These are phyloP conservation scores for Ancistrus triradiatus DNA, from an alignment of 2,113 vertebrate genomes.

Conservation along the genomic window DNA sequence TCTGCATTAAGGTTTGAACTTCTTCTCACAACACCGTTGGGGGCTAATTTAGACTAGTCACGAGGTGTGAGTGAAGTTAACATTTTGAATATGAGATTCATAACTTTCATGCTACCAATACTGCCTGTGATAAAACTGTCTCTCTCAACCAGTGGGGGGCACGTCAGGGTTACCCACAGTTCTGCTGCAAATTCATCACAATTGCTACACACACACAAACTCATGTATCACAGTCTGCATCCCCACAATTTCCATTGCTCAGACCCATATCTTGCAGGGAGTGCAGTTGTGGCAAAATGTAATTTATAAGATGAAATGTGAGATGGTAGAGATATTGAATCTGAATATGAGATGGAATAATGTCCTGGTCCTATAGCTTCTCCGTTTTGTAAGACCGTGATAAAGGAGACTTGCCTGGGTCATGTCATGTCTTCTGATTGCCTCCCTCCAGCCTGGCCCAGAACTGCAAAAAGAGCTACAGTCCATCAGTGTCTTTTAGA, in stretches of 20 bases:
- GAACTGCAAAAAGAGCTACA: background rate
- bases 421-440: background rate
- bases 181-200: no score
- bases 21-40: no score
- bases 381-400: background rate
- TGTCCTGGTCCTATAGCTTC: constrained; percentile 5
- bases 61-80: background rate
- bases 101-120: background rate
- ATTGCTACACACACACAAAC: background rate
- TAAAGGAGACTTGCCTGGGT: constrained; percentile 4
- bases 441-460: background rate
- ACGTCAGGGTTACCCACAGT: background rate
- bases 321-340: background rate
- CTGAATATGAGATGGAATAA: background rate
- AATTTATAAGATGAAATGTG: constrained; percentile 18
- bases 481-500: background rate
- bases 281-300: constrained; percentile 10
- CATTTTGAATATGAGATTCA: constrained; percentile 10
- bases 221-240: background rate
- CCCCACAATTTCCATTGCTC: background rate
- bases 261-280: constrained; percentile 3
- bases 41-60: no score
- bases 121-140: background rate
- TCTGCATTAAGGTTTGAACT: no score
- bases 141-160: background rate